phyloP scores from a whole-genome alignment of 2,888 invertebrate species.

The Tetragonisca angustula region DNA sequence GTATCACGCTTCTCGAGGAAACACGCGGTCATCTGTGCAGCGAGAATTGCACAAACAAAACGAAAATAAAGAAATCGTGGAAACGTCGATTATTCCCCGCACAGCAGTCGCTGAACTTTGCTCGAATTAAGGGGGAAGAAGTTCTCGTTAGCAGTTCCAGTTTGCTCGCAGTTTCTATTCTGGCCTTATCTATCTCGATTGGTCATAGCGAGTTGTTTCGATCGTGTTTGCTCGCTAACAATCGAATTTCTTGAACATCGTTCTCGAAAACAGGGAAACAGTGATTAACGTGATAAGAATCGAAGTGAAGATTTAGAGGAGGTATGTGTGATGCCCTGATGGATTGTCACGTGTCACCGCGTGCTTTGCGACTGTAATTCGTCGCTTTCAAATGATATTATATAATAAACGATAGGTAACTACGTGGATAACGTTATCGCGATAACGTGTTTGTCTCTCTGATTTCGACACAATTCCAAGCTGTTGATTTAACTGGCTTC shows the following conservation, averaged over 20 bases:
- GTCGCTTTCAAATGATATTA: background rate
- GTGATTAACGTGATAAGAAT: background rate
- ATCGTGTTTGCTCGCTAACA: background rate
- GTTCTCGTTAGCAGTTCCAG: background rate
- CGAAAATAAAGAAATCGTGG: background rate
- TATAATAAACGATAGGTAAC: background rate
- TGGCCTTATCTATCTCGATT: background rate
- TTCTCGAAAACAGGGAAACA: background rate
- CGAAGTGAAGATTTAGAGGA: background rate
- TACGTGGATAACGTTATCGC: constrained; percentile 37
- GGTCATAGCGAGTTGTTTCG: too few relatives aligned
- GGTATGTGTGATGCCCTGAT: too few relatives aligned
- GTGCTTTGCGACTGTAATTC: background rate
- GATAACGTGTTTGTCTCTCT: constrained; percentile 8
- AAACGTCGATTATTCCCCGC: background rate
- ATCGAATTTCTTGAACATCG: background rate
- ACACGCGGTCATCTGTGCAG: too few relatives aligned
- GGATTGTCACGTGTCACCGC: background rate
- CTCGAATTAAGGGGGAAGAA: background rate
- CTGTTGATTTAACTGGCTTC: background rate
- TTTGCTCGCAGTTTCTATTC: background rate
- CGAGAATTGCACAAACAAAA: too few relatives aligned
- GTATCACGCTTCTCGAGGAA: background rate
- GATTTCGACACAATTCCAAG: constrained; percentile 31
- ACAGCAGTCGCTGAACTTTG: constrained; percentile 3